These are phyloP conservation scores for Phoronis australis DNA, from an alignment of 2,888 invertebrate species.

Conservation along the genomic window DNA sequence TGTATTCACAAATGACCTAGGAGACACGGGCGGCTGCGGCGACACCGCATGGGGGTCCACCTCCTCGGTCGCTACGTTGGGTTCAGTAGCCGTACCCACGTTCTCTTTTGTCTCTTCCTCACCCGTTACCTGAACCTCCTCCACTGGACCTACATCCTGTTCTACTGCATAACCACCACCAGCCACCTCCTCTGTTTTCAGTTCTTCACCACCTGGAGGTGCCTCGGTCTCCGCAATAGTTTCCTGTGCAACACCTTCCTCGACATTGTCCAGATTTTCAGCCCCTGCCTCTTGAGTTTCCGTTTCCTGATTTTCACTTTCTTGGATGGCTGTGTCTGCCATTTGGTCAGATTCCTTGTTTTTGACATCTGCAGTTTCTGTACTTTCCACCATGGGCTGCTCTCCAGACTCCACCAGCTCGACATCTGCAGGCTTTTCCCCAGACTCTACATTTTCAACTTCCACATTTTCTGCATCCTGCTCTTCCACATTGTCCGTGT, in stretches of 20 bases:
- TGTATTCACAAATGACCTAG: not conserved
- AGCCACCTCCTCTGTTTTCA: not conserved
- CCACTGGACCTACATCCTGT: constrained; percentile 2
- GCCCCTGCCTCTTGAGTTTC: not conserved
- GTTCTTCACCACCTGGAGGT: not conserved
- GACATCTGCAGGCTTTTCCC: constrained; percentile 3
- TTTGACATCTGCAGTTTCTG: constrained; percentile 1
- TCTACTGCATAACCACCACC: constrained; percentile 2
- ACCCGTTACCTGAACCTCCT: not conserved
- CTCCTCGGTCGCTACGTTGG: constrained; percentile 3
- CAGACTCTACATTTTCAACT: constrained; percentile 8
- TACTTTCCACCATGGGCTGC: too few relatives aligned
- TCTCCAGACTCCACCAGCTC: too few relatives aligned
- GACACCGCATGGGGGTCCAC: constrained; percentile 14
- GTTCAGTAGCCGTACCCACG: constrained; percentile 1
- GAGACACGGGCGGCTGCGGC: constrained; percentile 4
- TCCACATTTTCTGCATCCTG: constrained; percentile 2
- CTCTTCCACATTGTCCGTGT: not conserved
- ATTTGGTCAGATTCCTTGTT: constrained; percentile 1
- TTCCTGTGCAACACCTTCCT: not conserved
- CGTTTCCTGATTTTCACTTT: not conserved
- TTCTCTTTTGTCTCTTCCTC: constrained; percentile 4
- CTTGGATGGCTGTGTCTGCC: not conserved
- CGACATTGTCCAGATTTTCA: not conserved
- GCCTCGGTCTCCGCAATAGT: constrained; percentile 1